These are phyloP conservation scores for Aromia moschata DNA, from an alignment of 2,888 invertebrate species.

Conservation along the genomic window DNA sequence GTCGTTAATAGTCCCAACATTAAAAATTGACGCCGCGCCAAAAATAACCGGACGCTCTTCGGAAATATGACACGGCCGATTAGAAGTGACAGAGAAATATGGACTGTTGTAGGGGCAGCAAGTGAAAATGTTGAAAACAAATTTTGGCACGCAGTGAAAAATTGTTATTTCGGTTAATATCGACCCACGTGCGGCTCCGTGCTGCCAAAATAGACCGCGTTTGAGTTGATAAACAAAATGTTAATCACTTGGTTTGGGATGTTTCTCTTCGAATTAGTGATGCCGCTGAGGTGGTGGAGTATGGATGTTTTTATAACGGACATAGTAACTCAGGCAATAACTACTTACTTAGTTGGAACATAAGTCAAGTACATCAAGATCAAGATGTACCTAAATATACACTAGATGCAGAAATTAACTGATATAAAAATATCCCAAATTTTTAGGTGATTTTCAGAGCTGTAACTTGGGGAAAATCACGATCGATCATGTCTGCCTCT, in stretches of 20 bases:
- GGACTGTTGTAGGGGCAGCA: neutral
- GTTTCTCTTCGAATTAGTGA: no score
- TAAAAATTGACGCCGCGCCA: conserved; percentile 9
- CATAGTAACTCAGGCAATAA: no score
- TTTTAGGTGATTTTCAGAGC: no score
- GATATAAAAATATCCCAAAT: no score
- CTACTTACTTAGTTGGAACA: no score
- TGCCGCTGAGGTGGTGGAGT: no score
- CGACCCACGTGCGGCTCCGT: conserved; percentile 7
- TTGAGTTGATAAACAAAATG: conserved; percentile 3
- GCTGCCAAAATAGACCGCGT: conserved; percentile 9
- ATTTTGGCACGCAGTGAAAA: conserved; percentile 17
- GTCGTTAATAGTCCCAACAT: conserved; percentile 13
- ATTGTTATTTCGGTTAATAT: conserved; percentile 16
- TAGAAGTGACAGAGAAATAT: conserved; percentile 7
- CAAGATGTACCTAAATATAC: no score
- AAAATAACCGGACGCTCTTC: conserved; percentile 3
- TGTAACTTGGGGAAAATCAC: no score
- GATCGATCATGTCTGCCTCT: no score
- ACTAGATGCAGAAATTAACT: no score
- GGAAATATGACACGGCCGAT: conserved; percentile 4
- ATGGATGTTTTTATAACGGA: no score
- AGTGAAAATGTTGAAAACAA: conserved; percentile 12
- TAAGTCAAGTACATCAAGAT: no score
- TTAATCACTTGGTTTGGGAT: neutral